Conservation (phyloP, 2,113 vertebrate species). For the Tupaia tana region DNA sequence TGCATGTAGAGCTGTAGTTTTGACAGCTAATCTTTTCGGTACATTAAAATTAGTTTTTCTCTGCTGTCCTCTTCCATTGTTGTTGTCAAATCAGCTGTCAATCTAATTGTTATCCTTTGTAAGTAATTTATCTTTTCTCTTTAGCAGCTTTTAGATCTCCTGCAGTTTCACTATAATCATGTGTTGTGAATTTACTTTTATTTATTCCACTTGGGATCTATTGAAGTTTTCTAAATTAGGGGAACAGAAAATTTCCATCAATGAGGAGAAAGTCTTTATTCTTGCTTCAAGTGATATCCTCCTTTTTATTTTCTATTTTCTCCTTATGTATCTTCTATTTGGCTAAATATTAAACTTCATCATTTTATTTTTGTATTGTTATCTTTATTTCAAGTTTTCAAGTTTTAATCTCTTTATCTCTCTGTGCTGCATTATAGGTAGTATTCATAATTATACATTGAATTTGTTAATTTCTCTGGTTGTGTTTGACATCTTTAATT, state of each 20-base stretch:
- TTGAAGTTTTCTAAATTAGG: not conserved
- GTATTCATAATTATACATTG: not conserved
- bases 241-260: not conserved
- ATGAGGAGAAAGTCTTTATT: not conserved
- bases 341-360: not conserved
- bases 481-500: not conserved
- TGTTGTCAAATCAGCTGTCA: not conserved
- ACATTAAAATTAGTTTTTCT: not conserved
- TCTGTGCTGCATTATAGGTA: not conserved
- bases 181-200: not conserved
- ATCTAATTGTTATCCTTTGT: not conserved
- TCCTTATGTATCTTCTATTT: not conserved
- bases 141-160: not conserved
- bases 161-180: not conserved
- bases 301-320: not conserved
- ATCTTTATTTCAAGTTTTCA: constrained; percentile 10
- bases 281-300: not conserved
- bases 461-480: not conserved
- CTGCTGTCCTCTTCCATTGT: not conserved
- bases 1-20: not conserved
- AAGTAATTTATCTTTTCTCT: not conserved
- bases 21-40: not conserved
- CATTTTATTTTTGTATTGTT: constrained; percentile 32
- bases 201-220: not conserved
- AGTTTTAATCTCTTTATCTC: not conserved